Evolutionary conservation across 53 echinoderm and acorn worm genomes (phyloP).

Genomic region (Mesocentrotus franciscanus): DNA sequence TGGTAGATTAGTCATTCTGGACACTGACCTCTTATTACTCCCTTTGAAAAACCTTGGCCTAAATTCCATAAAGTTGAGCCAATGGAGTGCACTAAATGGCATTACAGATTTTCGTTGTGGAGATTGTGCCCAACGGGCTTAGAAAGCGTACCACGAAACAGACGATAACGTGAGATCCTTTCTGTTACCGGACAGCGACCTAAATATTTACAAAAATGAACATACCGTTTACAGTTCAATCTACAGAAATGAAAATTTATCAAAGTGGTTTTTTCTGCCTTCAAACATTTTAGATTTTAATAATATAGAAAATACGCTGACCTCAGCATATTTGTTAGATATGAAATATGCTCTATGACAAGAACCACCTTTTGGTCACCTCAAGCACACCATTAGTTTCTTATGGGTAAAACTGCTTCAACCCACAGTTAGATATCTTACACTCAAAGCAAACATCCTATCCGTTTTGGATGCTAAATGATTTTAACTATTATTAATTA

Average conservation of each 20-base stretch:
- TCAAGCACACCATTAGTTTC: too few relatives aligned
- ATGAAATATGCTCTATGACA: too few relatives aligned
- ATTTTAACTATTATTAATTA: too few relatives aligned
- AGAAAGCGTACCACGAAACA: background rate
- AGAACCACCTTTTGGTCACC: too few relatives aligned
- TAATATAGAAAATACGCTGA: too few relatives aligned
- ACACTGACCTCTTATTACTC: slow-evolving; percentile 62
- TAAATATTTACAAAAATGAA: background rate
- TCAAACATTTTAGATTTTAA: too few relatives aligned
- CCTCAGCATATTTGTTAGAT: too few relatives aligned
- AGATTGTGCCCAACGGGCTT: slow-evolving; percentile 59
- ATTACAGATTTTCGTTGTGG: background rate
- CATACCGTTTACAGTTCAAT: background rate
- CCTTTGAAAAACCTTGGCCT: slow-evolving; percentile 64
- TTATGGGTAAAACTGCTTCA: too few relatives aligned
- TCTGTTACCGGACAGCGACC: slow-evolving; percentile 25
- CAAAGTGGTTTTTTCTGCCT: background rate
- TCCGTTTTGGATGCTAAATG: too few relatives aligned
- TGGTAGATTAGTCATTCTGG: slow-evolving; percentile 47
- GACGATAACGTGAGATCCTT: background rate
- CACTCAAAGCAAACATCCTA: too few relatives aligned
- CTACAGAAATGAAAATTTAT: background rate
- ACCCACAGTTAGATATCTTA: too few relatives aligned
- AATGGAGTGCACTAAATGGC: slow-evolving; percentile 54
- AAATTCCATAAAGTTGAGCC: slow-evolving; percentile 66